Conservation (phyloP, 2,113 vertebrate species). For the Gobiocypris rarus region DNA sequence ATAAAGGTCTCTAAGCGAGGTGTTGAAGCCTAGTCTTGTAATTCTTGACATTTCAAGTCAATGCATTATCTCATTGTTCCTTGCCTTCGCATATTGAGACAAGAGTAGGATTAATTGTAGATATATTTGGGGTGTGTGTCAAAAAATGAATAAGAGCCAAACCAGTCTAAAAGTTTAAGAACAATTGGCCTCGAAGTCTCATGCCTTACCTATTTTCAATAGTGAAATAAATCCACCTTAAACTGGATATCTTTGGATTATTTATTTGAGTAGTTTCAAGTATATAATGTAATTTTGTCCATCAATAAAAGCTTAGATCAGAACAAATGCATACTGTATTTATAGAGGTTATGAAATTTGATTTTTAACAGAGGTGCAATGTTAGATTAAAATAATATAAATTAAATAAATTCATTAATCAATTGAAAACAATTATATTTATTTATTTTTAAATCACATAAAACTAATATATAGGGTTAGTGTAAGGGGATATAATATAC, state of each 20-base stretch:
- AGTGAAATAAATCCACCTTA: not conserved
- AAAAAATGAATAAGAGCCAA: conserved; percentile 22
- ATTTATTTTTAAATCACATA: no score
- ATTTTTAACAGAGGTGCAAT: no score
- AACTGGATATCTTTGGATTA: not conserved
- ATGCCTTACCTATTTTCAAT: not conserved
- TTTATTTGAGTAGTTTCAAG: not conserved
- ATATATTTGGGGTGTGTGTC: conserved; percentile 2
- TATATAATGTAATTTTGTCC: not conserved
- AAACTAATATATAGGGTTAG: no score
- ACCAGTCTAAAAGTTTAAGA: not conserved
- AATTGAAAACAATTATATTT: no score
- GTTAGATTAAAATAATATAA: no score
- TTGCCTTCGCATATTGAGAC: conserved; percentile 15
- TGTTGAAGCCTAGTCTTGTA: conserved; percentile 55
- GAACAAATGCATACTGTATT: not conserved
- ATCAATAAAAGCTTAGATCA: no score
- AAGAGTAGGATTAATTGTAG: not conserved
- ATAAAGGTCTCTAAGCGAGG: conserved; percentile 51
- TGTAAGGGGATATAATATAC: no score
- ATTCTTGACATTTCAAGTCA: conserved; percentile 63
- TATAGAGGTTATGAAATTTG: not conserved
- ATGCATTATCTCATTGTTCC: conserved; percentile 47
- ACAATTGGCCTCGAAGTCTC: not conserved
- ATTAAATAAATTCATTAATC: no score